Percentiles rank a stretch among this genome's conserved stretches.
Conservation (phyloP, 2,888 invertebrate species). For the Leptopilina drosophilae region DNA sequence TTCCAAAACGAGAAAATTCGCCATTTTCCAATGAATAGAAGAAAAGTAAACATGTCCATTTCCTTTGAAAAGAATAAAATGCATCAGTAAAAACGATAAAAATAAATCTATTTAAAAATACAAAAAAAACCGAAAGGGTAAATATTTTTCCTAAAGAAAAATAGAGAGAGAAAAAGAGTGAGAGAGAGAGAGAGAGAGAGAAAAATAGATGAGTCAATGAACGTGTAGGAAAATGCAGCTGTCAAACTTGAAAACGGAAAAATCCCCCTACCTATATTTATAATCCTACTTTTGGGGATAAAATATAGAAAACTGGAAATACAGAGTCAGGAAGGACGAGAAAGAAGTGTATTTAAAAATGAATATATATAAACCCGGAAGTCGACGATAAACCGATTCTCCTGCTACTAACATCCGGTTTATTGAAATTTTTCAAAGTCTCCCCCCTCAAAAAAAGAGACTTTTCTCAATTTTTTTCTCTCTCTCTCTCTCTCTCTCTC, state of each 20-base stretch:
- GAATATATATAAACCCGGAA: constrained; percentile 20
- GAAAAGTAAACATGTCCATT: no score
- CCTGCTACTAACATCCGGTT: constrained; percentile 29
- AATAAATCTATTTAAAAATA: background rate
- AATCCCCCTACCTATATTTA: background rate
- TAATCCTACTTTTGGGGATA: constrained; percentile 28
- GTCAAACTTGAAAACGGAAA: background rate
- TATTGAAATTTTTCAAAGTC: constrained; percentile 30
- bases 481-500: background rate
- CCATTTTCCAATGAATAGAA: no score
- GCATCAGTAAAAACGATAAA: background rate
- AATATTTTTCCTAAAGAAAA: background rate
- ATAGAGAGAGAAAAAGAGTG: no score
- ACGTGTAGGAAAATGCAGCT: constrained; percentile 3
- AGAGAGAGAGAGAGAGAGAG: background rate
- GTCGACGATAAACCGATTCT: constrained; percentile 30
- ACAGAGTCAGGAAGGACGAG: constrained; percentile 12
- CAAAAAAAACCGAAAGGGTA: constrained; percentile 1
- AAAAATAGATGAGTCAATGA: no score
- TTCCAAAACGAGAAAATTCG: no score
- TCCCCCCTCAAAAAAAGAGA: background rate
- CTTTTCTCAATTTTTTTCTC: background rate
- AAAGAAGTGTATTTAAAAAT: background rate
- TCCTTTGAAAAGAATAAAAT: no score
- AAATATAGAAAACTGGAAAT: constrained; percentile 7